A percentile compares a stretch with the other conserved stretches of the same genome.
Evolutionary conservation across 2,888 invertebrate genomes (phyloP).

Genomic region (Tenthredo scrophulariae): DNA sequence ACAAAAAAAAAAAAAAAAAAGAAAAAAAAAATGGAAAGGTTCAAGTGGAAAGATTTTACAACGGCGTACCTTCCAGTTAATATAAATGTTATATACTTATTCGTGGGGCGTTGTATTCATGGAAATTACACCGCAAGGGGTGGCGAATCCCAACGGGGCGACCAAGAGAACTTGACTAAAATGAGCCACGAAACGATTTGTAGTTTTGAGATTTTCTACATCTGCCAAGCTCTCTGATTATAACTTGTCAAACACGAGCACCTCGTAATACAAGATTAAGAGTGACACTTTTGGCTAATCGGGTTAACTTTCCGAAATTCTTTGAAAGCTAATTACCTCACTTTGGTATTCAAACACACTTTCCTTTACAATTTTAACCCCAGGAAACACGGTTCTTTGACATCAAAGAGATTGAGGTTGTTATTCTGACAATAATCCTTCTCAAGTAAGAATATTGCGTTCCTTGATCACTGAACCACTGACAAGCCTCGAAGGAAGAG

Average conservation of each 20-base stretch:
- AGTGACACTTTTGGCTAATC: conserved; percentile 38
- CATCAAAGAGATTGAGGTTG: conserved; percentile 31
- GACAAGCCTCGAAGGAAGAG: not conserved
- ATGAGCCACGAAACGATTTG: not conserved
- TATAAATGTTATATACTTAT: conserved; percentile 26
- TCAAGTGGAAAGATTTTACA: not conserved
- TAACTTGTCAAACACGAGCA: not conserved
- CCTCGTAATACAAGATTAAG: conserved; percentile 15
- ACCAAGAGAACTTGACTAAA: conserved; percentile 29
- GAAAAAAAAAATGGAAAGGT: not conserved
- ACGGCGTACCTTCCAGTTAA: not conserved
- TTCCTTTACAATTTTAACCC: conserved; percentile 26
- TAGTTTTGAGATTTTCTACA: conserved; percentile 10
- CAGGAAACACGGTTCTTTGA: conserved; percentile 21
- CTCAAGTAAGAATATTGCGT: not conserved
- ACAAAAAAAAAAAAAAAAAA: not conserved
- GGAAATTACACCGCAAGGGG: conserved; percentile 12
- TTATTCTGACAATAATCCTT: conserved; percentile 38
- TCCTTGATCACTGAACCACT: conserved; percentile 19
- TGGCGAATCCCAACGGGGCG: conserved; percentile 5
- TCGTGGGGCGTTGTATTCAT: conserved; percentile 5
- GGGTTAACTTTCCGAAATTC: conserved; percentile 2
- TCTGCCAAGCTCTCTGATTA: not conserved
- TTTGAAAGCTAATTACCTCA: conserved; percentile 36
- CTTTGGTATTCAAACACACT: conserved; percentile 31